Evolutionary conservation across 2,113 vertebrate species (phyloP), one percentile per base, ranked within the genome.

Genomic region (Gavialis gangeticus): DNA sequence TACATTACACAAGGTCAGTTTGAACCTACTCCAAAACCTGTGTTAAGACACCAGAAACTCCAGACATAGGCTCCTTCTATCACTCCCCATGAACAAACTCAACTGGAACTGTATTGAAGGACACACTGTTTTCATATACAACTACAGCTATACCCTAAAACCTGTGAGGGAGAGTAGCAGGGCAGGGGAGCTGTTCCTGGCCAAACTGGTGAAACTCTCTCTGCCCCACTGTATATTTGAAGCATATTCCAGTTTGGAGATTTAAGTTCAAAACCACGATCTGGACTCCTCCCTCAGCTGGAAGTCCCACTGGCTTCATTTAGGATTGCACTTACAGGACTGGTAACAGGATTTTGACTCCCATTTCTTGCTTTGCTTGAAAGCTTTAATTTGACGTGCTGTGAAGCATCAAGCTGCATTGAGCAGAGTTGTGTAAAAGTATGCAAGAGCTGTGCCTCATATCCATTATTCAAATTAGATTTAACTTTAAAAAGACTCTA

Each of bases 141-240:
- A 67, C 9, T 83, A 27, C 55, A 0, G 0, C 75, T 13, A n/a
- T 91, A 3, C 18, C 56, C 24, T 54, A 64, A 69, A 14, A 18
- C 1, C 0, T 0, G 6, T 21, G 54, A 75, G 18, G 28, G n/a
- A 67, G 64, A 12, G 55, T 0, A 2, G 0, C 0, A 1, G 56
- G 75, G 5, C 27, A 1, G 1, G 46, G 12, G 30, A 78, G 6
- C 18, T 73, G 18, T 9, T 34, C n/a, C 78, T 15, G 10, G 2
- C 21, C 46, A 4, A 21, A 58, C 19, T 0, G 0, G 60, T 90
- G 76, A 55, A 89, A 93, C 28, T 25, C 6, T 15, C 76, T 1
- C 76, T 1, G 1, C 27, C 54, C 57, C 14, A 10, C 78, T 0
- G 0, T 79, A 85, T 83, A 5, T 0, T 0, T 37, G 16, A 22